Conservation (phyloP, 2,888 invertebrate genomes). For the Drosophila eohydei region DNA sequence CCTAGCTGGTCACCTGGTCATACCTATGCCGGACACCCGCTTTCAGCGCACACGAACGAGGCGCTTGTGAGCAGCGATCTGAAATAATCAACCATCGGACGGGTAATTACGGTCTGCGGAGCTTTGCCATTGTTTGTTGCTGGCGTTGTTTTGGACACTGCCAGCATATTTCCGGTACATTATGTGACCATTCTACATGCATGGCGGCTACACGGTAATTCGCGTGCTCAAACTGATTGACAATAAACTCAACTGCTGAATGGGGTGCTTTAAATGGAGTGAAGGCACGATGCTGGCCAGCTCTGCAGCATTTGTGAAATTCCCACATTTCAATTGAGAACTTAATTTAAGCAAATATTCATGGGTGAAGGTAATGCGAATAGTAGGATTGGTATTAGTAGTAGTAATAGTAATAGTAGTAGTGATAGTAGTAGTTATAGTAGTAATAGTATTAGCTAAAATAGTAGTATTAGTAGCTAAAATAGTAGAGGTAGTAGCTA, state of each 20-base stretch:
- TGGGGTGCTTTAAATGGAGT: neutral
- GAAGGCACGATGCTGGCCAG: neutral
- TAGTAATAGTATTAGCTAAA: too few species aligned
- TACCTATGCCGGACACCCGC: neutral
- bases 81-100: slow-evolving; percentile 8
- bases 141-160: slow-evolving; percentile 1
- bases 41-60: neutral
- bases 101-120: slow-evolving; percentile 2
- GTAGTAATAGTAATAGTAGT: too few species aligned
- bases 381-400: neutral
- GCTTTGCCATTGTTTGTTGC: slow-evolving; percentile 6
- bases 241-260: neutral
- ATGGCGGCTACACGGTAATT: neutral
- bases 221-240: slow-evolving; percentile 8
- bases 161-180: neutral
- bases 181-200: slow-evolving; percentile 3
- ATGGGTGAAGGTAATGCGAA: neutral
- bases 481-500: too few species aligned
- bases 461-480: too few species aligned
- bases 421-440: too few species aligned
- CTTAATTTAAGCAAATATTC: neutral
- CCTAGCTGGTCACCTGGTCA: neutral
- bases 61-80: slow-evolving; percentile 4
- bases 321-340: rapidly evolving
- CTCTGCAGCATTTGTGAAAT: neutral